A percentile compares a stretch with the other conserved stretches of the same genome.
phyloP scores from a whole-genome alignment of 2,113 vertebrate species.

The Lucifuga dentata region DNA sequence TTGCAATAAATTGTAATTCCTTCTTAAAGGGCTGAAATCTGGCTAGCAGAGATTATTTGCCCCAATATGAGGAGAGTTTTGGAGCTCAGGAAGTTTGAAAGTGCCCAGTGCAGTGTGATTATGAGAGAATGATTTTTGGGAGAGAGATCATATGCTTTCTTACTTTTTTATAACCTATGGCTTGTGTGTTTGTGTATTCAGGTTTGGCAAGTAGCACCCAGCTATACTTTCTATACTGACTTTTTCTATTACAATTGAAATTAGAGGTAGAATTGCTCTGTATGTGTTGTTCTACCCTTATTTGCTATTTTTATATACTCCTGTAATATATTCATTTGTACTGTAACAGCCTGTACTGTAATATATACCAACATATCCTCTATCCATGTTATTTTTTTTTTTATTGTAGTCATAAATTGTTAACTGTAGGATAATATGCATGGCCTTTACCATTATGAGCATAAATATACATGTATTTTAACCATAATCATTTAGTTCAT shows the following conservation, averaged over 20 bases:
- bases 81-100: conserved; percentile 83
- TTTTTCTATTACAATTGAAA: conserved; percentile 70
- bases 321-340: conserved; percentile 70
- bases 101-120: conserved; percentile 73
- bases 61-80: conserved; percentile 71
- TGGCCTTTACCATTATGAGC: conserved; percentile 60
- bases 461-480: conserved; percentile 56
- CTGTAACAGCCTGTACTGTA: conserved; percentile 70
- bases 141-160: conserved; percentile 46
- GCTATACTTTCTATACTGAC: conserved; percentile 71
- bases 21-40: conserved; percentile 77
- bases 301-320: conserved; percentile 80
- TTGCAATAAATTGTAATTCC: conserved; percentile 76
- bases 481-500: conserved; percentile 50
- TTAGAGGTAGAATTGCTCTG: conserved; percentile 46
- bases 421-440: conserved; percentile 65
- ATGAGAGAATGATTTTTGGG: conserved; percentile 57
- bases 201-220: conserved; percentile 60
- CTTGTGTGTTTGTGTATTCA: conserved; percentile 66
- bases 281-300: conserved; percentile 46
- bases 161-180: conserved; percentile 65
- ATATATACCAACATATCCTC: conserved; percentile 52
- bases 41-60: conserved; percentile 78
- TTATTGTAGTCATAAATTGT: conserved; percentile 53
- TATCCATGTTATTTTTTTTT: conserved; percentile 54